Percentiles rank a stretch among this genome's conserved stretches.
Conservation (phyloP, 2,888 invertebrate species). For the Cerceris ruficornis region DNA sequence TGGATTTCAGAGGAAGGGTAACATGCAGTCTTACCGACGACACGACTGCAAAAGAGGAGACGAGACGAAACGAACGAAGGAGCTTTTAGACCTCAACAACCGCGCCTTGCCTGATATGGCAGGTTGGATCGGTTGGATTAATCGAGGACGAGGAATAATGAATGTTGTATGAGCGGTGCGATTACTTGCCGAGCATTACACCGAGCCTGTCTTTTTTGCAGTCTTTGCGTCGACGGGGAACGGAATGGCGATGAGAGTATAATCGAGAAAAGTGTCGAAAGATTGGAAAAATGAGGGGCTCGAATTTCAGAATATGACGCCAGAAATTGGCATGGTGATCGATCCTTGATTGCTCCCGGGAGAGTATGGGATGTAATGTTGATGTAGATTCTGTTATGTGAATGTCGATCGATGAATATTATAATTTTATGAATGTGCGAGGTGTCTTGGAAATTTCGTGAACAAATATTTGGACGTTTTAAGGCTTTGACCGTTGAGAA, state of each 20-base stretch:
- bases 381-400: background rate
- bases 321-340: too few species aligned
- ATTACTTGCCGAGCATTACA: background rate
- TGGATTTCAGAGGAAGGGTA: constrained; percentile 17
- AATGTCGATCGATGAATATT: background rate
- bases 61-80: constrained; percentile 14
- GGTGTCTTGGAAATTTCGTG: background rate
- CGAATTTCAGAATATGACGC: too few species aligned
- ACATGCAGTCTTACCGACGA: constrained; percentile 31
- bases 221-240: background rate
- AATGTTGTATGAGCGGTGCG: constrained; percentile 17
- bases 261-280: background rate
- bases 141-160: constrained; percentile 30
- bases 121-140: constrained; percentile 24
- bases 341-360: too few species aligned
- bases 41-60: constrained; percentile 13
- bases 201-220: background rate
- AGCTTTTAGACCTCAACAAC: constrained; percentile 26
- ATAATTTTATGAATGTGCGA: background rate
- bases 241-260: background rate
- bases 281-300: background rate
- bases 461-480: background rate
- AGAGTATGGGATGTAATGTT: too few species aligned
- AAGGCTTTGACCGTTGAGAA: too few species aligned
- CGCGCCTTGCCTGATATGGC: constrained; percentile 25